Evolutionary conservation across 2,888 invertebrate genomes (phyloP), one percentile per base, ranked within the genome.

Genomic region (Ecliptopera silaceata): DNA sequence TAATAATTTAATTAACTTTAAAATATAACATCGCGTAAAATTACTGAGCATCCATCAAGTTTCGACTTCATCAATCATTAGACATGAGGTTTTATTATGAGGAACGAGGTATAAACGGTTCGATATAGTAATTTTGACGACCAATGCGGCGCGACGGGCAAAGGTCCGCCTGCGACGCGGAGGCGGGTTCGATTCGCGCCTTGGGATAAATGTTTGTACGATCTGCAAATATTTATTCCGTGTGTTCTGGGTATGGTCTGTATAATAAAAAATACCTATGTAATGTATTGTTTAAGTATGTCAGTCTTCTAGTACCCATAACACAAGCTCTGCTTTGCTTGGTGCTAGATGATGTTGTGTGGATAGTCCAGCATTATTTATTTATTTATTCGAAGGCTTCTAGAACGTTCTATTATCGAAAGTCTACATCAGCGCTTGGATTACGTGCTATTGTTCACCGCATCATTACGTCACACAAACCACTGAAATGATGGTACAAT

Each of bases 41-140:
- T 59, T 53, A 58, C 53, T 51, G 56, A 56, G 56, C 50, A 54
- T 42, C 56, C 34, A 45, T 54, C 53, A 36, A 32, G 32, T 42
- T 47, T 26, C 56, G 55, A 58, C 53, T 43, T 45, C 56, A 63
- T 61, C 34, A 54, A 63, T 61, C 58, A 61, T 54, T 53, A 15
- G 39, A 49, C 15, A 41, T 29, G 15, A 17, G 12, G n/a, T n/a
- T n/a, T n/a, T n/a, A 55, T 60, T 29, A 26, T 41, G 49, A 56
- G 46, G 34, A 44, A 22, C 59, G 56, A 56, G 17, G 34, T 34
- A 5, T 39, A 32, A 53, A 46, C 39, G 53, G 8, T 52, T 48
- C 43, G 15, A 38, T n/a, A n/a, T n/a, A n/a, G n/a, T n/a, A n/a
- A n/a, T 20, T 20, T 20, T 20, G 20, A 20, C 20, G 20, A 20